Percentiles rank a stretch among this genome's conserved stretches.
Evolutionary conservation across 2,888 invertebrate species (phyloP).

Genomic region (Antheraea assamensis): DNA sequence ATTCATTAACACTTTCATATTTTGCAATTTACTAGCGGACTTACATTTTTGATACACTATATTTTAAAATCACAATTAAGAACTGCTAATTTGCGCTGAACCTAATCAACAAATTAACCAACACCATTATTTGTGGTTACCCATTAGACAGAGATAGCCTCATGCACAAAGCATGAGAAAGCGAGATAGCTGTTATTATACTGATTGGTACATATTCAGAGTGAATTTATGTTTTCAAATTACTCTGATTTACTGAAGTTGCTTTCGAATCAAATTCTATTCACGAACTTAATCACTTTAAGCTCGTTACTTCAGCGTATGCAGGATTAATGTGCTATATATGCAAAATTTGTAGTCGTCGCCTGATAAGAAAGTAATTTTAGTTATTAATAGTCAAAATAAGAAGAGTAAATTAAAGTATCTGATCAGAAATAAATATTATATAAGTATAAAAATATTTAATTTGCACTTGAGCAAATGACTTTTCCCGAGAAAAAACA

Average conservation of each 20-base stretch:
- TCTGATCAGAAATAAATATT: too few relatives aligned
- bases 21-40: too few relatives aligned
- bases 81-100: neutral
- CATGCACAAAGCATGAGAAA: neutral
- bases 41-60: too few relatives aligned
- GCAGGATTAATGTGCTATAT: neutral
- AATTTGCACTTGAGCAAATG: too few relatives aligned
- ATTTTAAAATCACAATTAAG: too few relatives aligned
- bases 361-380: neutral
- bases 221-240: constrained; percentile 4
- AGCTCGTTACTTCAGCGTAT: neutral
- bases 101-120: neutral
- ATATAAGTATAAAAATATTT: too few relatives aligned
- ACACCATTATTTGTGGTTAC: neutral
- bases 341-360: neutral
- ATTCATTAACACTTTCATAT: too few relatives aligned
- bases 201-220: constrained; percentile 5
- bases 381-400: too few relatives aligned
- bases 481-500: too few relatives aligned
- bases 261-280: neutral
- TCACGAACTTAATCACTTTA: neutral
- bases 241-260: neutral
- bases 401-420: too few relatives aligned
- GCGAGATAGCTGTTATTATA: neutral
- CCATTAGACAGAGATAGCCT: neutral